Base-by-base conservation (phyloP, 2,113 vertebrate species). In the Lepus timidus region DNA sequence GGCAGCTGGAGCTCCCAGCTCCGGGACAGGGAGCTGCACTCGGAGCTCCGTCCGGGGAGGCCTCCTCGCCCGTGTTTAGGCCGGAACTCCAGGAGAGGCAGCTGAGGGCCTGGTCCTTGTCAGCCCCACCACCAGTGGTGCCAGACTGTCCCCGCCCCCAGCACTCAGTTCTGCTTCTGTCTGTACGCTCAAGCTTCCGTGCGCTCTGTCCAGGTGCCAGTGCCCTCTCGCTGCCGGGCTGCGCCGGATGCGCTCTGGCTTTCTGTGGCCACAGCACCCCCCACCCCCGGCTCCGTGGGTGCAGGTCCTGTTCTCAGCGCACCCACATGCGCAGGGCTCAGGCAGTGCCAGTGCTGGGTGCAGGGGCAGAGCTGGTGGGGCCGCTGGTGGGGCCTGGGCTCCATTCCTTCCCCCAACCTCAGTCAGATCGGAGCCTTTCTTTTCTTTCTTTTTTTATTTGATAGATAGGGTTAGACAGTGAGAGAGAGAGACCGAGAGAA, bases 21-120 rank as follows among this genome's bases (percentile, higher is more conserved):
- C 55, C 14, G 10, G 19, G 55, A 14, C 55, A 16, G 12, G 55
- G 55, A 19, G 19, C 13, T 1, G 0, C 11, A 4, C 2, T 11
- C 29, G 4, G 6, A 23, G 36, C 74, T 33, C 58, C 9, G 33
- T 33, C 14, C 10, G 4, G 27, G 25, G 17, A 20, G 58, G 29
- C 22, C 3, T 0, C 4, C 25, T 39, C 58, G 12, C 23, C 5
- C 8, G 12, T 20, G 64, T 44, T 20, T 36, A 51, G 62, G 75
- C 2, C 9, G 74, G 29, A 33, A 27, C 51, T 39, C 36, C 14
- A 62, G 64, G 84, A 80, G 4, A 62, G 31, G 25, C 11, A 36
- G 51, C 44, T 52, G 31, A 17, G 36, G n/a, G 23, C 71, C 14
- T 31, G n/a, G 44, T 25, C 6, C 51, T 19, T 80, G 39, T 52